Conservation (phyloP, 1,140 invertebrate genomes). For the Propsilocerus akamusi region DNA sequence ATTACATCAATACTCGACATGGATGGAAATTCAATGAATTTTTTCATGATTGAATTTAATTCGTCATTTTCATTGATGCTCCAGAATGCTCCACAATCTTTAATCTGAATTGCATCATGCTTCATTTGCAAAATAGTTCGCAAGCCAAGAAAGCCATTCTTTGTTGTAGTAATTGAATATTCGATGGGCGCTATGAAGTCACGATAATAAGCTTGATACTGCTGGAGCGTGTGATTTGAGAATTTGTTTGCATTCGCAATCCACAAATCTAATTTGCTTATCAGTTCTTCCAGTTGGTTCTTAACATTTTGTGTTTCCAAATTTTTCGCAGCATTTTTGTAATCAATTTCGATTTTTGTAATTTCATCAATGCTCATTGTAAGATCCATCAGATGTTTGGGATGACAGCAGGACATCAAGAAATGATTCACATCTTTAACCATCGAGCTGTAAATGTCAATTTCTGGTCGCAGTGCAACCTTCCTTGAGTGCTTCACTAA, state of each 20-base stretch:
- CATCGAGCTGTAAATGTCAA: conserved; percentile 30
- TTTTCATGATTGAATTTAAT: background rate
- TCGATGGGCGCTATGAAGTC: conserved; percentile 20
- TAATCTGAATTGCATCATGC: conserved; percentile 9
- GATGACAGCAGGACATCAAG: conserved; percentile 16
- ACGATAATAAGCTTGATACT: conserved; percentile 16
- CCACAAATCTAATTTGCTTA: conserved; percentile 10
- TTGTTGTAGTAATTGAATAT: conserved; percentile 15
- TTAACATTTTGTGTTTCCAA: background rate
- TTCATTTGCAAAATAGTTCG: conserved; percentile 12
- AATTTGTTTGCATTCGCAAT: conserved; percentile 19
- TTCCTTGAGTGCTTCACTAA: conserved; percentile 21
- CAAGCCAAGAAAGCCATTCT: conserved; percentile 16
- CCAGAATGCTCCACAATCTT: background rate
- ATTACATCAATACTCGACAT: background rate
- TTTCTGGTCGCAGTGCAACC: conserved; percentile 33
- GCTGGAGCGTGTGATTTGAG: conserved; percentile 14
- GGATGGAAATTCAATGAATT: background rate
- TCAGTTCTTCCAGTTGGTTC: background rate
- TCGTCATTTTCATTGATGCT: background rate
- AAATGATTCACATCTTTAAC: conserved; percentile 19
- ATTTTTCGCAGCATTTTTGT: background rate
- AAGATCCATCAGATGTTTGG: conserved; percentile 13
- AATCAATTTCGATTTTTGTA: background rate
- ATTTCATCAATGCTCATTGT: background rate